Evolutionary conservation across 2,888 invertebrate genomes (phyloP).

Genomic region (Eupithecia dodoneata): DNA sequence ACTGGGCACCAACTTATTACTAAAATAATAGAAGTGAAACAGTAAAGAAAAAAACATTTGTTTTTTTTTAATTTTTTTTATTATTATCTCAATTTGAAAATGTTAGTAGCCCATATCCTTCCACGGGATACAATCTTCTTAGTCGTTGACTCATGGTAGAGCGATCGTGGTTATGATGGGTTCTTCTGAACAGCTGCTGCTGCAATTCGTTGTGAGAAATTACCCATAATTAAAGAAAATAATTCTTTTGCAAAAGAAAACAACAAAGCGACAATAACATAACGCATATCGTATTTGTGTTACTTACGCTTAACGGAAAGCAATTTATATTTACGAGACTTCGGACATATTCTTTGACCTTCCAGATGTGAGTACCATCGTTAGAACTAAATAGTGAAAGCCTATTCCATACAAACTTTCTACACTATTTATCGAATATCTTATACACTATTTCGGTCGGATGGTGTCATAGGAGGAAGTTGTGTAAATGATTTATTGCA

Average conservation of each 20-base stretch:
- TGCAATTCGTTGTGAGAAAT: too few relatives aligned
- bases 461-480: not conserved
- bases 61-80: too few relatives aligned
- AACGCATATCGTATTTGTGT: conserved; percentile 21
- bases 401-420: conserved; percentile 6
- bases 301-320: conserved; percentile 37
- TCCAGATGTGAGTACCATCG: conserved; percentile 22
- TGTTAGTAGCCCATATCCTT: not conserved
- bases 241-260: not conserved
- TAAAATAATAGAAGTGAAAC: too few relatives aligned
- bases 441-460: not conserved
- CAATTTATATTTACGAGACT: conserved; percentile 39
- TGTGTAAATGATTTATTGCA: not conserved
- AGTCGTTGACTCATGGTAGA: too few relatives aligned
- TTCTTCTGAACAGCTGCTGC: too few relatives aligned
- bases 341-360: conserved; percentile 44
- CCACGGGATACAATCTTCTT: not conserved
- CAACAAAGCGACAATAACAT: conserved; percentile 18
- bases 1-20: too few relatives aligned
- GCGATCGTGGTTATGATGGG: too few relatives aligned
- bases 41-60: too few relatives aligned
- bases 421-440: too few relatives aligned
- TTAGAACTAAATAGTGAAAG: not conserved
- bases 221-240: not conserved
- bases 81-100: too few relatives aligned